These are phyloP conservation scores for Drosophila longiperda DNA, from an alignment of 2,888 invertebrate species.

Conservation along the genomic window DNA sequence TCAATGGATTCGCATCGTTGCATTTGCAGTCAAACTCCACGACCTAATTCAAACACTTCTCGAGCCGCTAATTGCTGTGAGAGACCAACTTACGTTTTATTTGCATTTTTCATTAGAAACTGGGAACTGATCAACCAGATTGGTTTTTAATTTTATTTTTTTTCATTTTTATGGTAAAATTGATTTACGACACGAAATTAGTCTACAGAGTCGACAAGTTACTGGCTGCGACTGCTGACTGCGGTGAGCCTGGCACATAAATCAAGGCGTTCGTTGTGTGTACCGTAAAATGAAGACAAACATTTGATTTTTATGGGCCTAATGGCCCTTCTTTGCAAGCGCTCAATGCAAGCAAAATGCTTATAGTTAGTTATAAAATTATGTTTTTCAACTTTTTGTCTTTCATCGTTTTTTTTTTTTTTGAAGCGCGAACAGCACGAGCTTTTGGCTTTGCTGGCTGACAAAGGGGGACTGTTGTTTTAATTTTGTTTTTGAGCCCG, in stretches of 20 bases:
- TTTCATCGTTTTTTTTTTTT: background rate
- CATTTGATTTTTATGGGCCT: constrained; percentile 80
- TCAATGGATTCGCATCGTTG: constrained; percentile 23
- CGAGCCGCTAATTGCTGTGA: constrained; percentile 64
- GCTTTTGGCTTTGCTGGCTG: constrained; percentile 41
- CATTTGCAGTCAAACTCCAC: constrained; percentile 14
- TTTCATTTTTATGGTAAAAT: constrained; percentile 65
- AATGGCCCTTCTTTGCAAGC: constrained; percentile 65
- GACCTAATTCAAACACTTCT: constrained; percentile 47
- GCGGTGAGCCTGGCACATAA: constrained; percentile 61
- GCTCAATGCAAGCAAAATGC: constrained; percentile 63
- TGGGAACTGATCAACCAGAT: constrained; percentile 57
- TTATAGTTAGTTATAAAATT: constrained; percentile 66
- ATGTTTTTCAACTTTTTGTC: constrained; percentile 32
- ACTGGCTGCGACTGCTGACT: constrained; percentile 19
- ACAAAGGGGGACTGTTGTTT: constrained; percentile 60
- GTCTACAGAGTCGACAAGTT: constrained; percentile 73
- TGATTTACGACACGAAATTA: constrained; percentile 77
- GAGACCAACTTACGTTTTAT: constrained; percentile 35
- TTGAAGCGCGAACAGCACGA: constrained; percentile 76
- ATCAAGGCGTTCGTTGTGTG: constrained; percentile 60
- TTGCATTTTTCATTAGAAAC: constrained; percentile 64
- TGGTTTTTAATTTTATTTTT: constrained; percentile 21
- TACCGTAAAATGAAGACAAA: constrained; percentile 70
- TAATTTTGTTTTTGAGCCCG: constrained; percentile 21